Percentiles rank a stretch among this genome's conserved stretches.
Conservation (phyloP, 2,113 vertebrate genomes). For the Labeo rohita region DNA sequence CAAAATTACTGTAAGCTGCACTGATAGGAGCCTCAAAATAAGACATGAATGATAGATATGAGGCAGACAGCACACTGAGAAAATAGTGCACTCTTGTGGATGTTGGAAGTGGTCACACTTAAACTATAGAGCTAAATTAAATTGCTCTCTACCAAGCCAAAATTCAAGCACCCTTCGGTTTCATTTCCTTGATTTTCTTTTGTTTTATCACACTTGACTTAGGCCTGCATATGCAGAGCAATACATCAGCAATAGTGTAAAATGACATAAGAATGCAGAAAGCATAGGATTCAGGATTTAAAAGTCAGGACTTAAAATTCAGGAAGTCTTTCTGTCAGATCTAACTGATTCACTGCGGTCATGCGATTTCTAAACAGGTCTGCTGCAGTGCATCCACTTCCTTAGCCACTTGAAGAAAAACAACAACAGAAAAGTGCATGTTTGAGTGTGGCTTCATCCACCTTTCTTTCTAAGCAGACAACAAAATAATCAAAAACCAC, state of each 20-base stretch:
- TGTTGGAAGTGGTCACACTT: neutral
- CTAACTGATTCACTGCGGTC: neutral
- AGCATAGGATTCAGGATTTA: neutral
- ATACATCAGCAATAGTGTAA: neutral
- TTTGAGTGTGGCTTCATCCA: neutral
- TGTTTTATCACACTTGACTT: neutral
- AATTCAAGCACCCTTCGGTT: neutral
- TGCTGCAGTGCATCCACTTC: neutral
- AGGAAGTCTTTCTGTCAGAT: neutral
- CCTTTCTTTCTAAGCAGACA: neutral
- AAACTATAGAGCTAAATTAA: neutral
- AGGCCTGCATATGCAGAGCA: neutral
- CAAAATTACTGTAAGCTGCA: neutral
- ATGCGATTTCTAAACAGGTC: conserved; percentile 11
- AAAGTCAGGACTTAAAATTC: neutral
- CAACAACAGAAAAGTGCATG: neutral
- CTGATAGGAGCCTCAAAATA: neutral
- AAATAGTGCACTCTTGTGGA: conserved; percentile 36
- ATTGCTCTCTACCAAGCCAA: neutral
- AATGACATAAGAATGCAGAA: neutral
- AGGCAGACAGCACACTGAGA: conserved; percentile 14
- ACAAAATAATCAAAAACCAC: neutral
- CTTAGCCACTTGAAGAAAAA: neutral
- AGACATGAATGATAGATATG: neutral
- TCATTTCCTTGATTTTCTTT: neutral